These are phyloP conservation scores for Semicossyphus pulcher DNA, from an alignment of 2,113 vertebrate genomes.

Conservation along the genomic window DNA sequence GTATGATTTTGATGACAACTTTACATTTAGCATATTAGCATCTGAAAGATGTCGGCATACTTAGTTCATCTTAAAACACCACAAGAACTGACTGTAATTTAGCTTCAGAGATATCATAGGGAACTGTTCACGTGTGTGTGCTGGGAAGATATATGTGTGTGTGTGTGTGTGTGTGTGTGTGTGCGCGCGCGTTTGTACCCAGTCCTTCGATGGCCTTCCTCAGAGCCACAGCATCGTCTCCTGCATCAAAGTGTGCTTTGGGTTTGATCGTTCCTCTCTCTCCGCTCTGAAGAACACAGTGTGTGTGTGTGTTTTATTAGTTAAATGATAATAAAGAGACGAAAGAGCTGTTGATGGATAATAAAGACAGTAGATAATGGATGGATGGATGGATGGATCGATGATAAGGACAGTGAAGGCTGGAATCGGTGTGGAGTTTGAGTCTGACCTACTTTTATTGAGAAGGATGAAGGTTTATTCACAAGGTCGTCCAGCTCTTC, in stretches of 20 bases:
- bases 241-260: conserved; percentile 73
- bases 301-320: too few species aligned
- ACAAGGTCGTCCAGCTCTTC: conserved; percentile 58
- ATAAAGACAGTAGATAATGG: too few species aligned
- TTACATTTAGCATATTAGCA: too few species aligned
- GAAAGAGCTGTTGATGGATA: too few species aligned
- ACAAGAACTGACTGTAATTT: too few species aligned
- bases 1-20: too few species aligned
- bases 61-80: too few species aligned
- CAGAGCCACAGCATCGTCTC: conserved; percentile 78
- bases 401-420: too few species aligned
- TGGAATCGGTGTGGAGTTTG: accelerated
- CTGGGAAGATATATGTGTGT: background rate
- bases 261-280: conserved; percentile 78
- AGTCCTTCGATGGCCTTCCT: conserved; percentile 82
- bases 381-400: too few species aligned
- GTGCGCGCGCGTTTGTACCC: conserved; percentile 61
- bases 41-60: too few species aligned
- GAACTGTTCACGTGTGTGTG: background rate
- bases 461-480: conserved; percentile 14
- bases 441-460: conserved; percentile 5
- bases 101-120: too few species aligned
- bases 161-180: background rate
- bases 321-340: too few species aligned
- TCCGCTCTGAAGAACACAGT: conserved; percentile 64